Conservation (phyloP, 2,797 vertebrate genomes). For the Crocodylus rhombifer region DNA sequence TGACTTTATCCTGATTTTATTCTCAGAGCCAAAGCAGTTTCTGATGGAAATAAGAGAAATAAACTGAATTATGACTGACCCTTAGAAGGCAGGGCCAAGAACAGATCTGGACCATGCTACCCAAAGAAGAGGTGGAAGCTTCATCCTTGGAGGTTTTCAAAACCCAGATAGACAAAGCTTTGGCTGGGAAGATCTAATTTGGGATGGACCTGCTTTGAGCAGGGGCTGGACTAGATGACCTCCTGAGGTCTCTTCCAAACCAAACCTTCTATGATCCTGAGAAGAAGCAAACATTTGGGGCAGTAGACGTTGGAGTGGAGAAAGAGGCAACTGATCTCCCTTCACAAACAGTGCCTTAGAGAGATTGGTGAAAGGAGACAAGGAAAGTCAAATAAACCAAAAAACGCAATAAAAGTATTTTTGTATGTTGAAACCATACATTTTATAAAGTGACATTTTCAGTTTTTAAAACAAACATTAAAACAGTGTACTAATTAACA, state of each 20-base stretch:
- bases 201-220: too few species aligned
- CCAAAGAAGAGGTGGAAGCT: too few species aligned
- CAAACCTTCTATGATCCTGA: too few species aligned
- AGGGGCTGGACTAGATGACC: too few species aligned
- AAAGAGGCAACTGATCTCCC: not conserved
- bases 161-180: too few species aligned
- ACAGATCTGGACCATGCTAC: too few species aligned
- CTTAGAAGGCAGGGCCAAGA: not conserved
- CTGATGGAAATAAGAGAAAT: not conserved
- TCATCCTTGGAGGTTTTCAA: too few species aligned
- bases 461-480: conserved; percentile 1
- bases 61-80: not conserved
- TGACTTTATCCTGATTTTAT: not conserved
- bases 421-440: conserved; percentile 20
- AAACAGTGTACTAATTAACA: conserved; percentile 63
- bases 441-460: conserved; percentile 40
- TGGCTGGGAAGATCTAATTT: too few species aligned
- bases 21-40: not conserved
- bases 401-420: not conserved
- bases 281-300: not conserved
- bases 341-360: not conserved
- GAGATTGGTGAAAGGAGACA: not conserved
- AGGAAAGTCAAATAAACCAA: not conserved
- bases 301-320: not conserved
- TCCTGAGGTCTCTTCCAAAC: too few species aligned